phyloP scores from a whole-genome alignment of 2,888 invertebrate genomes.

The Helicoverpa assulta region DNA sequence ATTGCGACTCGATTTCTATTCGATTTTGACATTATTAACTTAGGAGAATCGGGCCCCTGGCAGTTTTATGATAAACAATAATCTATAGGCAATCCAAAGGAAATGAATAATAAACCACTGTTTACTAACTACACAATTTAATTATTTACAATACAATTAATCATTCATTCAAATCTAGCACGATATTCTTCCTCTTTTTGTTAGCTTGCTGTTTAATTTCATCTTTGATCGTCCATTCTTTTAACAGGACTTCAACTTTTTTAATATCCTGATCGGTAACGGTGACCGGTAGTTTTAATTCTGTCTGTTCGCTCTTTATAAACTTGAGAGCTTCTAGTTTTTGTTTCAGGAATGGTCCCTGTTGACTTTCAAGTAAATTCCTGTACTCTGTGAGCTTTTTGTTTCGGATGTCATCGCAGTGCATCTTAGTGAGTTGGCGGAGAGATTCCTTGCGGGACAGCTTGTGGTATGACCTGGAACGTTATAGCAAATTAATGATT shows the following conservation, averaged over 20 bases:
- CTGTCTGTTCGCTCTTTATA: conserved; percentile 94
- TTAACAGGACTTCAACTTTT: conserved; percentile 88
- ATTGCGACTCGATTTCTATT: too few relatives aligned
- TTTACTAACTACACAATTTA: conserved; percentile 42
- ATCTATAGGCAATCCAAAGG: too few relatives aligned
- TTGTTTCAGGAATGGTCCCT: conserved; percentile 93
- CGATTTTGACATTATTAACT: too few relatives aligned
- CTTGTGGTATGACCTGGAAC: conserved; percentile 86
- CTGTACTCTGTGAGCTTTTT: conserved; percentile 92
- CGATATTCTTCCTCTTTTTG: conserved; percentile 80
- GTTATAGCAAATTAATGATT: not conserved
- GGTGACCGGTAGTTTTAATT: conserved; percentile 91
- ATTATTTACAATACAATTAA: conserved; percentile 41
- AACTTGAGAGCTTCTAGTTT: conserved; percentile 93
- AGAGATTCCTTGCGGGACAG: conserved; percentile 93
- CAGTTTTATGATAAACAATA: too few relatives aligned
- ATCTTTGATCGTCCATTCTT: conserved; percentile 85
- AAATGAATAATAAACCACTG: not conserved
- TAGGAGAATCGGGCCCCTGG: too few relatives aligned
- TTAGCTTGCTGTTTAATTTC: conserved; percentile 80
- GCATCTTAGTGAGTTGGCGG: conserved; percentile 92
- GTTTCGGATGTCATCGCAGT: conserved; percentile 92
- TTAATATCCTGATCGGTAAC: conserved; percentile 93
- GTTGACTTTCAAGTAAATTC: conserved; percentile 92
- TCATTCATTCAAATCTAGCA: conserved; percentile 70